Evolutionary conservation across 1,140 invertebrate genomes (phyloP).

Genomic region (Aphis gossypii): DNA sequence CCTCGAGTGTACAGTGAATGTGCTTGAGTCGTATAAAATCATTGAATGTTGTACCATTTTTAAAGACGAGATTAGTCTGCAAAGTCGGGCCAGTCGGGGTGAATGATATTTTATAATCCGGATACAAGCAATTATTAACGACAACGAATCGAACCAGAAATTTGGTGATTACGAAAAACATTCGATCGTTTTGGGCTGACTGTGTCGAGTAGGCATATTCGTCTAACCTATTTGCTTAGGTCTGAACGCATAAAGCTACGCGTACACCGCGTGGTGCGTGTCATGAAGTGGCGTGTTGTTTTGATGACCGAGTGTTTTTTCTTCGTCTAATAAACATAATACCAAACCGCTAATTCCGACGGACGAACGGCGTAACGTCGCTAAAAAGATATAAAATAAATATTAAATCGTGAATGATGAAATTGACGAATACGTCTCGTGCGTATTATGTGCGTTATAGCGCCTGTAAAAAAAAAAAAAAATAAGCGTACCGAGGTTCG

Average conservation of each 20-base stretch:
- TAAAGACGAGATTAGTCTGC: background rate
- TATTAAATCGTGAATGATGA: background rate
- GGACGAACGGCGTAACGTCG: background rate
- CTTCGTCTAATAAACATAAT: background rate
- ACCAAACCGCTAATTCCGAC: background rate
- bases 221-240: background rate
- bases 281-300: background rate
- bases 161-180: background rate
- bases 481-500: background rate
- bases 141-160: background rate
- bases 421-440: too few relatives aligned
- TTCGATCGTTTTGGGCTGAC: background rate
- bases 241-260: background rate
- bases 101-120: background rate
- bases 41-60: background rate
- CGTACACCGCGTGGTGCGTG: background rate
- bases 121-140: background rate
- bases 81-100: background rate
- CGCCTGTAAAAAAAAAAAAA: background rate
- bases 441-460: background rate
- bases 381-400: background rate
- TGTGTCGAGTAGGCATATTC: background rate
- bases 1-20: background rate
- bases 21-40: background rate
- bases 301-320: background rate